phyloP scores from a whole-genome alignment of 2,113 vertebrate genomes.

The Peromyscus leucopus region DNA sequence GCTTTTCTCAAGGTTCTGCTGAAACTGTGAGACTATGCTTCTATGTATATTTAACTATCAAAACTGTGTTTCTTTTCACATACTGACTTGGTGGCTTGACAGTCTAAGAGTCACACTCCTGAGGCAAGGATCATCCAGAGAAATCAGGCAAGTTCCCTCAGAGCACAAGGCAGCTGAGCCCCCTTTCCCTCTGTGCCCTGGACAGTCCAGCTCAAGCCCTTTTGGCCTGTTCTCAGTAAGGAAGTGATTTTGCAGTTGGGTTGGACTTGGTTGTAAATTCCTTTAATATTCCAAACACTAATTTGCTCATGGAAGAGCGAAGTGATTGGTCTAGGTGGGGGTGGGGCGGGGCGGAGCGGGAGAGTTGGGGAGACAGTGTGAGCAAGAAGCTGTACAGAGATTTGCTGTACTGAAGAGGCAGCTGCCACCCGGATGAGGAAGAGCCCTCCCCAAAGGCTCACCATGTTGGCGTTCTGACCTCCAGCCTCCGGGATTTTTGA shows the following conservation, averaged over 20 bases:
- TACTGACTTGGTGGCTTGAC: background rate
- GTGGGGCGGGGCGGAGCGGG: background rate
- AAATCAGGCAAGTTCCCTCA: background rate
- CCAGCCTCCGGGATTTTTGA: background rate
- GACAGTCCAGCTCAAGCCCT: background rate
- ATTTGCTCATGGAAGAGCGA: background rate
- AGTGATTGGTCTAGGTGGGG: background rate
- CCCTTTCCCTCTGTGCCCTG: background rate
- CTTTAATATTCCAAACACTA: background rate
- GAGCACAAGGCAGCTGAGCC: too few species aligned
- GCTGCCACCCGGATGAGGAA: background rate
- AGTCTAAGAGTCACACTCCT: background rate
- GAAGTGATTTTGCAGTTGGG: background rate
- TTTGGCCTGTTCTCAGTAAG: background rate
- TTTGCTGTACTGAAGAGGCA: background rate
- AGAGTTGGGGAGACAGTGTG: too few species aligned
- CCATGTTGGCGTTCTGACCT: background rate
- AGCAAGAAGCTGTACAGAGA: background rate
- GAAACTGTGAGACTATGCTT: background rate
- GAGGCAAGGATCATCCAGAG: background rate
- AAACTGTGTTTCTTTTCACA: background rate
- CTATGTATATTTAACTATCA: background rate
- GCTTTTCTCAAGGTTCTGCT: background rate
- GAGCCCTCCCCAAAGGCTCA: background rate
- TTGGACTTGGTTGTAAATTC: background rate